A percentile compares a stretch with the other conserved stretches of the same genome.
These are phyloP conservation scores for Neotragus moschatus DNA, from an alignment of 2,113 vertebrate genomes.

Conservation along the genomic window DNA sequence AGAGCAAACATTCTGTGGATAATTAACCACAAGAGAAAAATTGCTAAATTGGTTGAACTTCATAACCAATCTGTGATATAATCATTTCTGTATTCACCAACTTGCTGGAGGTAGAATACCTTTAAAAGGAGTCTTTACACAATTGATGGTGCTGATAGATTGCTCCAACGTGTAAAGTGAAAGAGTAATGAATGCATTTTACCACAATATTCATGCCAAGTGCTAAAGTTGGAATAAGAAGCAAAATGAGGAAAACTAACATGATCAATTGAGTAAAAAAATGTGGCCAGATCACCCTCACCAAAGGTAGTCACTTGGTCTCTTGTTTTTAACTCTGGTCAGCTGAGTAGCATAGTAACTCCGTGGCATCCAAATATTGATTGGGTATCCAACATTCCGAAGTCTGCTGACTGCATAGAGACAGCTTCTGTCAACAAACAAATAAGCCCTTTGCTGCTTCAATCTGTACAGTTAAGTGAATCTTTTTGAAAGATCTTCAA, in stretches of 20 bases:
- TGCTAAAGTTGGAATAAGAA: not conserved
- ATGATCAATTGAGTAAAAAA: not conserved
- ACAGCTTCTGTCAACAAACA: constrained; percentile 80
- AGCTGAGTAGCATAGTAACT: constrained; percentile 77
- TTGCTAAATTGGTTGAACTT: not conserved
- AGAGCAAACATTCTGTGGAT: constrained; percentile 63
- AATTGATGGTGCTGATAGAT: not conserved
- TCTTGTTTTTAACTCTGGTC: constrained; percentile 28
- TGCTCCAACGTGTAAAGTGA: not conserved
- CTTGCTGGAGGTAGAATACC: not conserved
- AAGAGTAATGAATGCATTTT: not conserved
- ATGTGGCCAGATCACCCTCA: not conserved
- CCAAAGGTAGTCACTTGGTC: constrained; percentile 27
- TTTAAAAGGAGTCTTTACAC: constrained; percentile 16
- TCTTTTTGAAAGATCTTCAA: constrained; percentile 62
- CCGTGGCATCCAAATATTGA: constrained; percentile 77
- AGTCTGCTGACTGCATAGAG: constrained; percentile 67
- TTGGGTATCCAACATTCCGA: constrained; percentile 76
- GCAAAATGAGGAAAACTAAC: not conserved
- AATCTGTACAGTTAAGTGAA: constrained; percentile 30
- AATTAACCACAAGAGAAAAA: constrained; percentile 22
- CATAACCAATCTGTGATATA: not conserved
- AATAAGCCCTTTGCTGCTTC: constrained; percentile 31
- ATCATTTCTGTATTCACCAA: not conserved
- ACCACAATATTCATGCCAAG: not conserved